A percentile compares a stretch with the other conserved stretches of the same genome.
phyloP scores from a whole-genome alignment of 30 jellyfish, hydroid and myxozoan species.

The Chrysaora quinquecirrha region DNA sequence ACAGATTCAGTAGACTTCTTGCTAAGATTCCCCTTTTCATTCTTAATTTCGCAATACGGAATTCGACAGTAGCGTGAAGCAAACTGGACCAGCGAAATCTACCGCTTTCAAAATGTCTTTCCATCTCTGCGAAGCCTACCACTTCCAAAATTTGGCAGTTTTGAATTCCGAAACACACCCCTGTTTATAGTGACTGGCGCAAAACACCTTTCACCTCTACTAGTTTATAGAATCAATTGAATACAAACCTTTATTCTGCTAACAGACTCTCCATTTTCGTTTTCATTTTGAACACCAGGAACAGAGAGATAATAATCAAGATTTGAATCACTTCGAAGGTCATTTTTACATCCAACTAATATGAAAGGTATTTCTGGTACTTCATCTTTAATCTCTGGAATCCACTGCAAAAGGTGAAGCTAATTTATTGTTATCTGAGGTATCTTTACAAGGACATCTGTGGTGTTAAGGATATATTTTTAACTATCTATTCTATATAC shows the following conservation, averaged over 20 bases:
- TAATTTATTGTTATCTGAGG: neutral
- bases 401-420: slow-evolving; percentile 61
- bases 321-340: slow-evolving; percentile 64
- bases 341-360: slow-evolving; percentile 91
- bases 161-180: no score
- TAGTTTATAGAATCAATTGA: no score
- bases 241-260: slow-evolving; percentile 34
- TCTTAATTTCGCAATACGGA: no score
- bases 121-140: no score
- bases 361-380: slow-evolving; percentile 81
- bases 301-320: slow-evolving; percentile 55
- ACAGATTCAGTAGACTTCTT: no score
- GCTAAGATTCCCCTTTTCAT: no score
- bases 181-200: no score
- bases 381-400: slow-evolving; percentile 73
- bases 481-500: neutral
- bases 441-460: neutral
- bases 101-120: no score
- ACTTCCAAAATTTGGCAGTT: no score
- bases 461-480: neutral
- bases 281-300: slow-evolving; percentile 56
- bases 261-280: slow-evolving; percentile 37
- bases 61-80: no score
- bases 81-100: no score
- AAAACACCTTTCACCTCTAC: no score